Base-by-base conservation (phyloP, 2,113 vertebrate genomes). In the Muntiacus muntjak region DNA sequence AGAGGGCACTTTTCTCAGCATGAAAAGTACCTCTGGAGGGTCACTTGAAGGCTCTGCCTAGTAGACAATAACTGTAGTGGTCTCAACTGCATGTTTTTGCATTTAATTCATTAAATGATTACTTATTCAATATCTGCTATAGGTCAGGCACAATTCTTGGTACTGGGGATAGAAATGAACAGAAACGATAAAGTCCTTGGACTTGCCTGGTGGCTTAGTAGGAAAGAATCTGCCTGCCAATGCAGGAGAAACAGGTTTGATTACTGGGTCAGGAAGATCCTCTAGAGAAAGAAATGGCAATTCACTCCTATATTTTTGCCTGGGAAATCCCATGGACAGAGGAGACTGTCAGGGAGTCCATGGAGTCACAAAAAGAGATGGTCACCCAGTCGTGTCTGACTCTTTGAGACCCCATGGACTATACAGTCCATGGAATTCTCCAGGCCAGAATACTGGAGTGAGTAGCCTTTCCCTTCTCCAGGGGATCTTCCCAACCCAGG, bases 1-100 rank as follows among this genome's bases (percentile, higher is more conserved):
- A 64, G 45, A 58, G 17, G 57, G 5, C 54, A 64, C 12, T 81
- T 82, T 58, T 40, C 47, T 62, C 33, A 67, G 47, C 13, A 47
- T 15, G 2, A 25, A 52, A 45, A 52, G 50, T n/a, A 2, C 15
- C 26, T 93, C 67, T 10, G 2, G 0, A 9, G 0, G 3, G 28
- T 40, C 55, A 43, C 28, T 21, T 50, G 13, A 57, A 71, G 17
- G 9, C 33, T 89, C n/a, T 11, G 19, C 13, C 26, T 71, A 2
- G 10, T 11, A 15, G 11, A 3, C 23, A 50, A 7, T 58, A 62
- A 96, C n/a, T 43, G 3, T 33, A 67, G 47, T 64, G 23, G 0
- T 36, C 30, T 96, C 28, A 40, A n/a, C 1, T 28, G 16, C 6
- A 62, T 93, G 87, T 90, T 95, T 40, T 83, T 55, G 52, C 45